Base-by-base conservation (phyloP, 2,888 invertebrate species). In the Congeria kusceri region DNA sequence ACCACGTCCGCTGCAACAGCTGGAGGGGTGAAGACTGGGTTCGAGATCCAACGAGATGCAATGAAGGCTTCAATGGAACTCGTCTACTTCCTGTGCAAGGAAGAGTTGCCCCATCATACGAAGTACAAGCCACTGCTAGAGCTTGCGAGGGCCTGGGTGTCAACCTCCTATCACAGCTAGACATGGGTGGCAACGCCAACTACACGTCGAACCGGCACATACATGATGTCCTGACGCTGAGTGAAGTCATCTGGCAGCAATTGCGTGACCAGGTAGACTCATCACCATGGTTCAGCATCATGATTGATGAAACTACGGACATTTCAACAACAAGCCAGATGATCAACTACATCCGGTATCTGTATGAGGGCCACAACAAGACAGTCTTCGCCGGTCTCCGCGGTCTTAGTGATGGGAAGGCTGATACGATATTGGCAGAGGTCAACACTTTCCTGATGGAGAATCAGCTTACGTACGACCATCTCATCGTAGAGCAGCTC, bases 241-340 rank as follows among this genome's bases (percentile, higher is more conserved):
- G 49, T 18, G 27, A 62, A 0, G 18, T 58, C 1, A 70, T 77
- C n/a, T 46, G 62, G 57, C 23, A 59, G 27, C 28, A 53, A 23
- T 49, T 65, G 13, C 25, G 63, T 1, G 5, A 49, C 49, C 20
- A 20, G 5, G 27, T 77, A 23, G 27, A 25, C 5, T 28, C 56
- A 0, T 67, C 76, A 15, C 56, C 56, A 9, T 79, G 32, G 29
- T 77, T 61, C 39, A 59, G 57, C 20, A 44, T 83, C 18, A 56
- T 80, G 61, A 62, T 80, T 23, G 79, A 83, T 47, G 77, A 83
- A 65, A 80, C 70, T 28, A 83, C 79, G 15, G 79, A 83, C 53
- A 62, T 82, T 11, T 32, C 72, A 23, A 66, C 69, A 5, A 56
- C 32, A 9, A 72, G 58, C 15, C 68, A 82, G 29, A 15, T 76